Evolutionary conservation across 2,888 invertebrate genomes (phyloP), one percentile per base, ranked within the genome.

Genomic region (Sipha maydis): DNA sequence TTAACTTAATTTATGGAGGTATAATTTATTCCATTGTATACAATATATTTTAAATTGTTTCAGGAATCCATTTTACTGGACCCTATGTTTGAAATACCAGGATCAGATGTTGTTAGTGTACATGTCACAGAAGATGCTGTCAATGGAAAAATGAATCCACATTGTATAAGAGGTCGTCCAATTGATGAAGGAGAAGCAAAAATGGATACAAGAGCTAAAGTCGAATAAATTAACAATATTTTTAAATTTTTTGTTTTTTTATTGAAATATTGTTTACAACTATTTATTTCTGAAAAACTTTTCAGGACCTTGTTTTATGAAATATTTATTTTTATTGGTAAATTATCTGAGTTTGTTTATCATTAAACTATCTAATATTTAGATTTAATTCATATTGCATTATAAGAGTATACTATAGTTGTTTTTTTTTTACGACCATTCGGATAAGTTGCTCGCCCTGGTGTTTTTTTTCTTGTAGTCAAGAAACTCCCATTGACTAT

Each of bases 31-130:
- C 14, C 14, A 1, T 19, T 34, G 31, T 76, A 25, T 75, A 31
- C 48, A 78, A 31, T 89, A 54, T 76, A 79, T 56, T 83, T 88
- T 80, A 38, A 90, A 89, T 80, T 90, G 90, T 92, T 92, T 38
- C 92, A 98, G 97, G 99, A 99, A 93, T 95, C 95, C 90, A 94
- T 99, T 83, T 93, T 99, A 75, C 93, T 99, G 90, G 98, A 99
- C 91, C 96, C 99, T 90, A 99, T 99, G 98, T 99, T 98, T 93
- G 98, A 99, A 92, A 97, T 98, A 91, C 99, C 99, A 78, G 98
- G 98, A 41, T 97, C 98, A 0, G 97, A 98, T 92, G 96, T 99
- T 61, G 93, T 95, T 90, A 94, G 95, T 89, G 98, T 99, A 83
- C 96, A 97, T 92, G 95, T 99, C 89, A 97, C 96, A 89, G 96